These are phyloP conservation scores for Globia sparganii DNA, from an alignment of 2,888 invertebrate species.

Conservation along the genomic window DNA sequence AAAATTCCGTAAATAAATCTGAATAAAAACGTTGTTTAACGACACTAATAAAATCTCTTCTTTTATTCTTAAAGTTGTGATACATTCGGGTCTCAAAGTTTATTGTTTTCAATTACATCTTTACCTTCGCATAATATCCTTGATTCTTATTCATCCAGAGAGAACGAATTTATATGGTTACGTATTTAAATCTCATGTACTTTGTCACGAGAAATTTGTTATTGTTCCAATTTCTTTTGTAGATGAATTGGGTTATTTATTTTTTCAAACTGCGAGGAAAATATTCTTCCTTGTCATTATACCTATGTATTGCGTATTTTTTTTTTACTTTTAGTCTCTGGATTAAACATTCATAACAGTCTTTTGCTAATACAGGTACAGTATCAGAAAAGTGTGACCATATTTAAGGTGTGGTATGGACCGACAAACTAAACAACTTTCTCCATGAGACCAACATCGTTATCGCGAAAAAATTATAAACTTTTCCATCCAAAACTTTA, in stretches of 20 bases:
- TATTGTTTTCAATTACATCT: slow-evolving; percentile 72
- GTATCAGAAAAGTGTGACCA: background rate
- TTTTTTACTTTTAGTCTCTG: background rate
- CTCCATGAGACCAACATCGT: background rate
- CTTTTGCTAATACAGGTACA: background rate
- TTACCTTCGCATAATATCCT: slow-evolving; percentile 54
- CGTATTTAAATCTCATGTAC: slow-evolving; percentile 51
- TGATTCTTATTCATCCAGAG: slow-evolving; percentile 32
- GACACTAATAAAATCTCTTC: slow-evolving; percentile 37
- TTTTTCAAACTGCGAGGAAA: background rate
- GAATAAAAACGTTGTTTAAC: slow-evolving; percentile 36
- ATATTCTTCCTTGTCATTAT: slow-evolving; percentile 1
- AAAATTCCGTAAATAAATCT: slow-evolving; percentile 31
- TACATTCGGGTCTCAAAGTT: slow-evolving; percentile 59
- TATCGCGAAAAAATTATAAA: background rate
- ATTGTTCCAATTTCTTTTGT: slow-evolving; percentile 43
- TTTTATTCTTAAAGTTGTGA: slow-evolving; percentile 41
- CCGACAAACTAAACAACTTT: background rate
- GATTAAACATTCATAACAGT: background rate
- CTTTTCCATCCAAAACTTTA: too few species aligned
- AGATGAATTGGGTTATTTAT: slow-evolving; percentile 21
- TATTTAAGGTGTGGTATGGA: background rate
- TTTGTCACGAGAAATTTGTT: slow-evolving; percentile 45
- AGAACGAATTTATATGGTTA: slow-evolving; percentile 48
- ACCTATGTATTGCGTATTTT: background rate